Percentiles rank a stretch among this genome's conserved stretches.
Conservation (phyloP, 2,113 vertebrate species). For the Nycticorax nycticorax region DNA sequence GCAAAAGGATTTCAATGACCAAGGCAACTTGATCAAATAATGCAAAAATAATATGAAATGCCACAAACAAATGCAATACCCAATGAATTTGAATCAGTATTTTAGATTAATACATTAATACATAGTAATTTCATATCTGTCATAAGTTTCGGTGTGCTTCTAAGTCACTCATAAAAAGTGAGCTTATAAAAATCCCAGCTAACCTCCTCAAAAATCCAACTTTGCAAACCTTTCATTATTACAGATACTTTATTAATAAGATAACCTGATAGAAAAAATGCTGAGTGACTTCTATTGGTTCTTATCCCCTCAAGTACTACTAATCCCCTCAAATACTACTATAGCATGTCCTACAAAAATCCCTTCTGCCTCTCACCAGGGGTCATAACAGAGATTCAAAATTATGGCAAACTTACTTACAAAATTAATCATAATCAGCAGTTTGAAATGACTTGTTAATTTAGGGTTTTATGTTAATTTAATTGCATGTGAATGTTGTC, state of each 20-base stretch:
- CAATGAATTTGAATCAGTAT: neutral
- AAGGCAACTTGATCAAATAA: neutral
- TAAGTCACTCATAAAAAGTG: neutral
- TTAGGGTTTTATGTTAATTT: constrained; percentile 10
- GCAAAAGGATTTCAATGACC: neutral
- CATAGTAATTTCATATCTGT: neutral
- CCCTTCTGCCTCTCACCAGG: neutral
- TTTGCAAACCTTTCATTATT: constrained; percentile 6
- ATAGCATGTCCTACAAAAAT: neutral
- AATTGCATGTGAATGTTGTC: neutral
- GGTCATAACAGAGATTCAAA: neutral
- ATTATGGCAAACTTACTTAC: neutral
- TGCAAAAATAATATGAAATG: neutral
- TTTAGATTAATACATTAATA: neutral
- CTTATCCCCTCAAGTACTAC: neutral
- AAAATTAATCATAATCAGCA: constrained; percentile 20
- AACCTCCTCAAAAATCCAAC: neutral
- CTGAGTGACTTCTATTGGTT: neutral
- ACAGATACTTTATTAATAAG: constrained; percentile 8
- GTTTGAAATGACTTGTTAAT: constrained; percentile 12
- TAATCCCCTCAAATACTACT: constrained; percentile 9
- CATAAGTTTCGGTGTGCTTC: neutral
- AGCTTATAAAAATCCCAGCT: constrained; percentile 4
- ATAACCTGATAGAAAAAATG: neutral
- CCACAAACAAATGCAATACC: neutral